phyloP scores from a whole-genome alignment of 2,113 vertebrate genomes.

The Chlorodrepanis virens region DNA sequence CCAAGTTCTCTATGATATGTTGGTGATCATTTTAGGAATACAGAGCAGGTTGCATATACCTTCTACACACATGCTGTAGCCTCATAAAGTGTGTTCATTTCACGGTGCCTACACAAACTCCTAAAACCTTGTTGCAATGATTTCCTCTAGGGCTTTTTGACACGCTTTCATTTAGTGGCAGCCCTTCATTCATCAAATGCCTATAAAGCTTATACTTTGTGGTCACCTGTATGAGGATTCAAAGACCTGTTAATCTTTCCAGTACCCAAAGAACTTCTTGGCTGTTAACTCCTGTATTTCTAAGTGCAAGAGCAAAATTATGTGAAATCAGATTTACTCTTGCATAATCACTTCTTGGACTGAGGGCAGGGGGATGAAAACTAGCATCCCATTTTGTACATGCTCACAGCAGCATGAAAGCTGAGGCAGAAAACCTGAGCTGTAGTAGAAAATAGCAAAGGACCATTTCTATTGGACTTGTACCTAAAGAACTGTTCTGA shows the following conservation, averaged over 20 bases:
- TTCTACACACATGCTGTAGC: rapidly evolving
- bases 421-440: not conserved
- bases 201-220: not conserved
- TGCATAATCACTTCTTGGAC: not conserved
- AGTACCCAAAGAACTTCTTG: not conserved
- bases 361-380: not conserved
- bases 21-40: not conserved
- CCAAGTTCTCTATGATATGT: not conserved
- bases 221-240: not conserved
- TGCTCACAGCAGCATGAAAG: not conserved
- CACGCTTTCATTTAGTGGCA: not conserved
- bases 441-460: not conserved
- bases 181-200: not conserved
- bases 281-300: not conserved
- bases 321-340: not conserved
- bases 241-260: not conserved
- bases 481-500: not conserved
- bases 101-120: not conserved
- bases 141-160: not conserved
- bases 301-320: not conserved
- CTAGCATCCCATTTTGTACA: not conserved
- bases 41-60: not conserved
- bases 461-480: not conserved
- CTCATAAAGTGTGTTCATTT: not conserved
- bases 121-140: not conserved